Evolutionary conservation across 2,888 invertebrate species (phyloP), one percentile per base, ranked within the genome.

Genomic region (Abrostola triplasia): DNA sequence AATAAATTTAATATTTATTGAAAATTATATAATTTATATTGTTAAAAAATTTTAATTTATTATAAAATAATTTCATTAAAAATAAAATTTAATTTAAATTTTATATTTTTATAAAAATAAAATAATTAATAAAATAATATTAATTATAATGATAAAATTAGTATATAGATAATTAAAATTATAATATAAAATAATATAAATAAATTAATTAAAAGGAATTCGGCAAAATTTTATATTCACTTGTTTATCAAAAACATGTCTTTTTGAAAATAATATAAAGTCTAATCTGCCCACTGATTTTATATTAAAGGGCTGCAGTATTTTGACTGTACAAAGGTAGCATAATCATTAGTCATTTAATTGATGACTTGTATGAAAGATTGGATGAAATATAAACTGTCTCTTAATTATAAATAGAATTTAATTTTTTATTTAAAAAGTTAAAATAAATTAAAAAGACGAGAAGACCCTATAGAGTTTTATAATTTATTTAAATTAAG

Each of bases 391-490:
- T 95, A 95, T 95, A 89, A 86, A 85, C 95, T 96, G 95, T 96
- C 92, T 96, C 82, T 86, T 70, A 77, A 36, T 85, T 90, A 90
- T 57, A 58, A 24, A 60, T 90, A 90, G 76, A 94, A 92, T 82
- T 91, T 91, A 93, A 92, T 90, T 91, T 91, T 92, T 91, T 89
- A 89, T 90, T 88, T 81, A 96, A 96, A 96, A 96, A 95, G 95
- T 95, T 96, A 95, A 96, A 95, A 95, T 96, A 70, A 65, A 61
- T 84, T 95, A 95, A 95, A 95, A 94, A 96, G 96, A 97, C 96
- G 96, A 97, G 95, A 96, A 97, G 96, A 97, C 96, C 96, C 96
- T 96, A 96, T 96, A 96, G 96, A 97, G 95, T 95, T 97, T 96
- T 74, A 90, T 90, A 87, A 54, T 64, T 82, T 86, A 94, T 91